These are phyloP conservation scores for Ichneumoninae sp. DNA, from an alignment of 2,888 invertebrate species.

Conservation along the genomic window DNA sequence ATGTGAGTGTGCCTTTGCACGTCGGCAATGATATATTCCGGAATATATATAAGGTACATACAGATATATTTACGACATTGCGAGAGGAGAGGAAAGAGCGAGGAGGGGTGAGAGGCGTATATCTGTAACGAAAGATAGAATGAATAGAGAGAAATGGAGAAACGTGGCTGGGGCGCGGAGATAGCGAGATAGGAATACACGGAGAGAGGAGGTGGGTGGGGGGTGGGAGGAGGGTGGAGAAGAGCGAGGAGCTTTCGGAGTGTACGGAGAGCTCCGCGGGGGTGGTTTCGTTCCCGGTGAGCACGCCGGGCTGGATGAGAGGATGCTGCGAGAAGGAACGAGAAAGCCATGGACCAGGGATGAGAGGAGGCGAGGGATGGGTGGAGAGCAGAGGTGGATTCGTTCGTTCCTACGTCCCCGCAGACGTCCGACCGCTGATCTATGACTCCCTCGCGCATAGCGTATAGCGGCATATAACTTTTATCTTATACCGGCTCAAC, in stretches of 20 bases:
- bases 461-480: conserved; percentile 81
- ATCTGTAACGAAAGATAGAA: conserved; percentile 66
- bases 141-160: conserved; percentile 66
- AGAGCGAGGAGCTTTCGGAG: conserved; percentile 51
- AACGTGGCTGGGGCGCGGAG: conserved; percentile 76
- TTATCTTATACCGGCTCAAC: conserved; percentile 78
- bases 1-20: conserved; percentile 26
- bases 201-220: conserved; percentile 67
- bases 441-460: conserved; percentile 84
- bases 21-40: conserved; percentile 65
- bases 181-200: conserved; percentile 80
- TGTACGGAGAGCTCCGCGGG: conserved; percentile 50
- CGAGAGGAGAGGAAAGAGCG: conserved; percentile 47
- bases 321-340: conserved; percentile 78
- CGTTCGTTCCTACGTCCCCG: conserved; percentile 80
- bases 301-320: conserved; percentile 64
- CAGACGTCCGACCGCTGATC: conserved; percentile 83
- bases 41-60: conserved; percentile 70
- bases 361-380: conserved; percentile 54
- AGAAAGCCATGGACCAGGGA: conserved; percentile 59
- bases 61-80: conserved; percentile 67
- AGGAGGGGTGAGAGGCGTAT: conserved; percentile 52
- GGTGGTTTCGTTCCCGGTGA: conserved; percentile 66
- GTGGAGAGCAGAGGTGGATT: conserved; percentile 63
- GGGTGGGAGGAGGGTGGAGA: conserved; percentile 67